Conservation (phyloP, 2,888 invertebrate species). For the Ormia ochracea region DNA sequence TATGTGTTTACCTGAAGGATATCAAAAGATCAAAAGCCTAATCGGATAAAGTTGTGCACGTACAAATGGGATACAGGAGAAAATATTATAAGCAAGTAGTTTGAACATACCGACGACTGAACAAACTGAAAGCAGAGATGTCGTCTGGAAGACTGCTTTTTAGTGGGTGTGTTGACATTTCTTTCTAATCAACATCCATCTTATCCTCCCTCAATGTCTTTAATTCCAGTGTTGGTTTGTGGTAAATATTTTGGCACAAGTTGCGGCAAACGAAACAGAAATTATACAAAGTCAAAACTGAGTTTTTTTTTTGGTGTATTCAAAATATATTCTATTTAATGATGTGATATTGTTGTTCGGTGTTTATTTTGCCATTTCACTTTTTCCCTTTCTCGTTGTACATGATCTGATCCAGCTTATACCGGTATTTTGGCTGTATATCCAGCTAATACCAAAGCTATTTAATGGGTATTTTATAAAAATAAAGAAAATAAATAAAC, state of each 20-base stretch:
- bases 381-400: neutral
- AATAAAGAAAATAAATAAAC: neutral
- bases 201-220: neutral
- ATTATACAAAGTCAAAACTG: constrained; percentile 17
- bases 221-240: constrained; percentile 29
- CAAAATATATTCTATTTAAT: constrained; percentile 25
- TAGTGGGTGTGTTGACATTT: neutral
- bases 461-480: neutral
- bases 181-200: neutral
- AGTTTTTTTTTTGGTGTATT: constrained; percentile 27
- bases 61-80: constrained; percentile 24
- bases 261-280: neutral
- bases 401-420: neutral
- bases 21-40: constrained; percentile 63
- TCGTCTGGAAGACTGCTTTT: neutral
- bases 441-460: neutral
- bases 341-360: neutral
- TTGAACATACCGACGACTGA: constrained; percentile 1
- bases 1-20: constrained; percentile 63
- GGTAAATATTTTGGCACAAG: neutral
- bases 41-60: constrained; percentile 57
- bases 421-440: neutral
- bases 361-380: neutral
- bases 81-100: constrained; percentile 19
- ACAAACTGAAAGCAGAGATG: neutral